phyloP scores from a whole-genome alignment of 2,888 invertebrate species.

The Coremacera marginata region DNA sequence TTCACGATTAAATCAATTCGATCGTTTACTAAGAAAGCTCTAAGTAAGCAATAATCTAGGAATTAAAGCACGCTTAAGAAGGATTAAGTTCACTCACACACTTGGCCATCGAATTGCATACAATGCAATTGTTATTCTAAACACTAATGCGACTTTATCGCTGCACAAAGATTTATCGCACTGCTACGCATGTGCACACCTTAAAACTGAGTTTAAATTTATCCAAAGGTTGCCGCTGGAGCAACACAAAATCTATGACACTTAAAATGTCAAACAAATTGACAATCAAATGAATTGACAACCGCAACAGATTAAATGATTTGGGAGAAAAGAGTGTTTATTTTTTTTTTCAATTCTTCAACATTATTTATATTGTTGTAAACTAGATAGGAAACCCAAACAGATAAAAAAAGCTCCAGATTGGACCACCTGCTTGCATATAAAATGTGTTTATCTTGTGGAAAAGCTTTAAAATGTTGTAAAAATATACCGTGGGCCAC shows the following conservation, averaged over 20 bases:
- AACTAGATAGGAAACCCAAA: too few relatives aligned
- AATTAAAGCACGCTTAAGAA: neutral
- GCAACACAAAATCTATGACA: slow-evolving; percentile 38
- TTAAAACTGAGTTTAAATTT: neutral
- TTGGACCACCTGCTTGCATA: too few relatives aligned
- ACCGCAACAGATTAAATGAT: neutral
- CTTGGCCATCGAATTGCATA: neutral
- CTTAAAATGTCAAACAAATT: slow-evolving; percentile 51
- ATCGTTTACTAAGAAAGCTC: neutral
- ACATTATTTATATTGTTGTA: too few relatives aligned
- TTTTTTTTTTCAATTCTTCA: too few relatives aligned
- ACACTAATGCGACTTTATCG: slow-evolving; percentile 1
- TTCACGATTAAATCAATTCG: too few relatives aligned
- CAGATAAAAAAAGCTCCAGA: too few relatives aligned
- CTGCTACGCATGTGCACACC: neutral
- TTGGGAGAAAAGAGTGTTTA: neutral
- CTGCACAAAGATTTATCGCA: neutral
- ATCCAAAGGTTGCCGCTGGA: neutral
- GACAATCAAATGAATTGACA: slow-evolving; percentile 47
- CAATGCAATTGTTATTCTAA: neutral
- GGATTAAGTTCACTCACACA: neutral
- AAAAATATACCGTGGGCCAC: too few relatives aligned
- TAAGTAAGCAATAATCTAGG: neutral
- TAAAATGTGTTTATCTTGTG: too few relatives aligned
- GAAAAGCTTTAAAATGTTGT: too few relatives aligned